A percentile compares a stretch with the other conserved stretches of the same genome.
Evolutionary conservation across 2,113 vertebrate species (phyloP).

Genomic region (Pristiophorus japonicus): DNA sequence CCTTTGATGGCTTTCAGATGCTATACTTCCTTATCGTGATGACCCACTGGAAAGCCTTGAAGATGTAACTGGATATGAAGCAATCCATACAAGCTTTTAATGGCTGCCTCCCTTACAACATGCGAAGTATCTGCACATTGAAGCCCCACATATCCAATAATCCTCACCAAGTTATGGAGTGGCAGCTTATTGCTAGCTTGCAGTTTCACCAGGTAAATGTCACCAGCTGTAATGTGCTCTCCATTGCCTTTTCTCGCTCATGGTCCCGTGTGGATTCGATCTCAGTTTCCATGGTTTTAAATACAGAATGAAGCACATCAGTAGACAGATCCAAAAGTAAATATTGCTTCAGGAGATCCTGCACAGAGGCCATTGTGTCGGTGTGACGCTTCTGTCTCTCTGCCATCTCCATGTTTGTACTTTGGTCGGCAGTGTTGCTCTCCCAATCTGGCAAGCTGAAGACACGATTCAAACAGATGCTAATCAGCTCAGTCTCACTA

Average conservation of each 20-base stretch:
- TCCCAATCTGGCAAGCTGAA: slow-evolving; percentile 60
- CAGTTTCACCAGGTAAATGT: slow-evolving; percentile 67
- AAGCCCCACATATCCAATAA: slow-evolving; percentile 62
- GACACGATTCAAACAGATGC: slow-evolving; percentile 63
- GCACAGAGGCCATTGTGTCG: slow-evolving; percentile 65
- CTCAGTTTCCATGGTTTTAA: slow-evolving; percentile 79
- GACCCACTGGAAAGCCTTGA: too few species aligned
- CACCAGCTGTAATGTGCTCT: slow-evolving; percentile 61
- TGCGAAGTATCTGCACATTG: slow-evolving; percentile 64
- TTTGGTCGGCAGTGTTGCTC: slow-evolving; percentile 52
- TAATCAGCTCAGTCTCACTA: slow-evolving; percentile 62
- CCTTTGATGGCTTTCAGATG: too few species aligned
- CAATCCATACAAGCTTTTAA: slow-evolving; percentile 58
- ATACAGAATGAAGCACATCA: slow-evolving; percentile 71
- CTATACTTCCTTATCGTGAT: too few species aligned
- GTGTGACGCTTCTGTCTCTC: slow-evolving; percentile 52
- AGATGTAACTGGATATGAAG: too few species aligned
- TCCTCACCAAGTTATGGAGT: slow-evolving; percentile 67
- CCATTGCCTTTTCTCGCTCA: slow-evolving; percentile 68
- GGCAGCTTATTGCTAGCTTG: slow-evolving; percentile 64
- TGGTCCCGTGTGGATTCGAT: slow-evolving; percentile 67
- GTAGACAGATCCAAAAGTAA: slow-evolving; percentile 68
- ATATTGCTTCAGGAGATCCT: slow-evolving; percentile 65
- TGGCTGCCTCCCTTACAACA: slow-evolving; percentile 53
- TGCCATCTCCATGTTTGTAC: slow-evolving; percentile 46